Percentiles rank a stretch among this genome's conserved stretches.
These are phyloP conservation scores for Actenoides hombroni DNA, from an alignment of 2,113 vertebrate species.

Conservation along the genomic window DNA sequence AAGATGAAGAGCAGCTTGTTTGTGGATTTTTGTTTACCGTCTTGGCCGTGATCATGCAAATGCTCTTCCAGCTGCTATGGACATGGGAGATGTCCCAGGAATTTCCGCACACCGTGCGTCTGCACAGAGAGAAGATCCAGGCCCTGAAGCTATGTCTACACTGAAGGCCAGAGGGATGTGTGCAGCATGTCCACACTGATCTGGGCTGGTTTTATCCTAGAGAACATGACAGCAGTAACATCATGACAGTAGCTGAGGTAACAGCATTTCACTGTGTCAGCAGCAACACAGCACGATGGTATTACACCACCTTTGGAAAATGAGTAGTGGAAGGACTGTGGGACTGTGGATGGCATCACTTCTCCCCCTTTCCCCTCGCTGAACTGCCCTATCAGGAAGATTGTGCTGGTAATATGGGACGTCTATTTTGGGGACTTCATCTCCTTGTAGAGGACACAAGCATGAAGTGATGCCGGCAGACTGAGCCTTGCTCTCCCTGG, in stretches of 20 bases:
- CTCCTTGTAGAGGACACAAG: neutral
- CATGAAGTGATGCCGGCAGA: neutral
- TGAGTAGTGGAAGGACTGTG: neutral
- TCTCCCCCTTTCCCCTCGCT: neutral
- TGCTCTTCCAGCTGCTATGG: neutral
- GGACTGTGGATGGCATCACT: neutral
- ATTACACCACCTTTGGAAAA: neutral
- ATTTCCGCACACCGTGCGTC: neutral
- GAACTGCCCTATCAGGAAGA: neutral
- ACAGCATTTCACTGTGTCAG: neutral
- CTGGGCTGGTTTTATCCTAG: neutral
- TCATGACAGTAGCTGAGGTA: neutral
- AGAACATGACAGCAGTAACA: neutral
- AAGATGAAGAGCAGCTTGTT: neutral
- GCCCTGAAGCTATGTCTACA: neutral
- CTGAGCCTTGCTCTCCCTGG: neutral
- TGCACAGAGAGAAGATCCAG: neutral
- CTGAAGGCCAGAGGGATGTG: neutral
- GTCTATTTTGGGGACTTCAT: neutral
- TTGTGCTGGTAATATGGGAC: neutral
- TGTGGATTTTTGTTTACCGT: neutral
- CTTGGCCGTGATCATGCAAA: neutral
- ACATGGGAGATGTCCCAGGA: neutral
- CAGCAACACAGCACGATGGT: neutral
- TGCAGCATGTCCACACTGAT: neutral